These are phyloP conservation scores for Darevskia nairensis DNA, from an alignment of 2,797 vertebrate species.

Conservation along the genomic window DNA sequence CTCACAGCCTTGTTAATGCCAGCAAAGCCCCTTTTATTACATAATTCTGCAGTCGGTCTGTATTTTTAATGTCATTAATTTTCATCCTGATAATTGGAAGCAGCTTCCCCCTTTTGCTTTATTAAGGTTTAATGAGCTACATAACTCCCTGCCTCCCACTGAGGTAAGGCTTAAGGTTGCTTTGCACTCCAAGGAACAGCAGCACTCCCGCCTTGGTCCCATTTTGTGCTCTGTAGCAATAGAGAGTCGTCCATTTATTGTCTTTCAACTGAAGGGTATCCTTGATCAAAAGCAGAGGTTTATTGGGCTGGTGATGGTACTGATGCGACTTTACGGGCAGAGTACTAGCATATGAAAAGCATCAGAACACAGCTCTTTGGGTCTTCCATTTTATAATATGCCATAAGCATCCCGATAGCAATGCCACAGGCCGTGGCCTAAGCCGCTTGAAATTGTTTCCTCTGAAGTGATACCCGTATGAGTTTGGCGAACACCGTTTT, in stretches of 20 bases:
- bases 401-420: fast-evolving
- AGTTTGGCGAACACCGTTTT: not conserved
- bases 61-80: conserved; percentile 80
- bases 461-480: not conserved
- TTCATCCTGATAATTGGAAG: conserved; percentile 83
- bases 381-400: not conserved
- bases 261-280: conserved; percentile 24
- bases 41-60: conserved; percentile 73
- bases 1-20: conserved; percentile 69
- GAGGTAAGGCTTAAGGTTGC: conserved; percentile 68
- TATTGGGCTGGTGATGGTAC: not conserved
- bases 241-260: conserved; percentile 36
- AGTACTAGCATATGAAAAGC: not conserved
- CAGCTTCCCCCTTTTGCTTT: conserved; percentile 78
- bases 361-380: fast-evolving
- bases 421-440: not conserved
- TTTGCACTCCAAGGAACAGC: conserved; percentile 65
- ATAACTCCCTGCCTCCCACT: conserved; percentile 76
- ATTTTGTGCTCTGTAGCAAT: conserved; percentile 30
- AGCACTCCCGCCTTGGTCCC: conserved; percentile 51
- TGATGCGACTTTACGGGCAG: not conserved
- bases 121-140: conserved; percentile 80
- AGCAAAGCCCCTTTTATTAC: conserved; percentile 76
- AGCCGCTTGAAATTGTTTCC: not conserved
- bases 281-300: not conserved